These are phyloP conservation scores for Syritta pipiens DNA, from an alignment of 2,888 invertebrate species.

Conservation along the genomic window DNA sequence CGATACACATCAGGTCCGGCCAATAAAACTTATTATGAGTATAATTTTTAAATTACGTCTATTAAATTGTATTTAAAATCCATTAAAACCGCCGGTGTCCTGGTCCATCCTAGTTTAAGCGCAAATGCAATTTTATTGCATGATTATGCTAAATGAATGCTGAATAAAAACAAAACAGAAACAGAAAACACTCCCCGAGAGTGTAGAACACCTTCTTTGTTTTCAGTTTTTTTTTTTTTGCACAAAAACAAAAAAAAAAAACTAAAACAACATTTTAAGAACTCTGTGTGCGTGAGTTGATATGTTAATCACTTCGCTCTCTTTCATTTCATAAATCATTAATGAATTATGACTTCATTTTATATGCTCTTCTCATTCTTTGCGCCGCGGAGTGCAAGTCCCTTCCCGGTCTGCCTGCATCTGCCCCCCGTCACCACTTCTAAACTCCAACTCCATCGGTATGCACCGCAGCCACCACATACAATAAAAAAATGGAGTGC, in stretches of 20 bases:
- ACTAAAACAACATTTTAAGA: constrained; percentile 46
- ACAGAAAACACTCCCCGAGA: constrained; percentile 43
- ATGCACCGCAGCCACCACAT: background rate
- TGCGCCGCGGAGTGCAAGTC: background rate
- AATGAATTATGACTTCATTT: constrained; percentile 74
- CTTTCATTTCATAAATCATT: constrained; percentile 74
- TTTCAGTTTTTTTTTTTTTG: constrained; percentile 21
- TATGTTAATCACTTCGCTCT: constrained; percentile 65
- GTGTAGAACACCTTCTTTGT: constrained; percentile 26
- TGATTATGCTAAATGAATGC: constrained; percentile 66
- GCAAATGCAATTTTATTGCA: constrained; percentile 65
- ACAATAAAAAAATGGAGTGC: constrained; percentile 52
- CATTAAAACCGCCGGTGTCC: constrained; percentile 11
- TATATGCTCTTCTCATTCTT: constrained; percentile 62
- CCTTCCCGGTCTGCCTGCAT: background rate
- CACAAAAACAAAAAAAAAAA: constrained; percentile 26
- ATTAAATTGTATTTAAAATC: constrained; percentile 48
- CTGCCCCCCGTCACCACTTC: too few species aligned
- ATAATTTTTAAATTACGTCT: constrained; percentile 40
- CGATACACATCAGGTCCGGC: too few species aligned
- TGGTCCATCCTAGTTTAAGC: constrained; percentile 36
- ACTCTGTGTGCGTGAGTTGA: constrained; percentile 66
- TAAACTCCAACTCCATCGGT: too few species aligned
- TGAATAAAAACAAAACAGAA: constrained; percentile 26
- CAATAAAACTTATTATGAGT: constrained; percentile 42